Evolutionary conservation across 2,797 vertebrate genomes (phyloP).

Genomic region (Podarcis siculus): DNA sequence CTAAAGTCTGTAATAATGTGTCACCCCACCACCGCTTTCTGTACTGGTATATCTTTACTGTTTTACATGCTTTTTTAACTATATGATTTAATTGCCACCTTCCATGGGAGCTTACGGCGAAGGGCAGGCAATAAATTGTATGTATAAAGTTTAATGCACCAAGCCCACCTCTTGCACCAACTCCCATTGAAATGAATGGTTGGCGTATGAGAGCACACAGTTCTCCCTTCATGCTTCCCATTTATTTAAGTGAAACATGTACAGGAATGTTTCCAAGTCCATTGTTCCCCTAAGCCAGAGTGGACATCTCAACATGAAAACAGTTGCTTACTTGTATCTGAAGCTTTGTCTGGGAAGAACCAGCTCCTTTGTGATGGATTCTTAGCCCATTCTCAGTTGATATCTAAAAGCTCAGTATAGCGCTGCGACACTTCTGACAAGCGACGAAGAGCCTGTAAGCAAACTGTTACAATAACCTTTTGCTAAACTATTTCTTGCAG

Average conservation of each 20-base stretch:
- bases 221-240: not conserved
- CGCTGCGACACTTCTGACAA: not conserved
- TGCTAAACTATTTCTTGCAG: constrained; percentile 79
- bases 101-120: no score
- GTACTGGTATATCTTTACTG: no score
- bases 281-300: not conserved
- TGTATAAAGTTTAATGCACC: not conserved
- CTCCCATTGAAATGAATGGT: not conserved
- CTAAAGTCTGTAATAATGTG: not conserved
- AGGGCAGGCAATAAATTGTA: no score
- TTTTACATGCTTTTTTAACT: no score
- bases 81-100: no score
- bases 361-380: not conserved
- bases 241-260: not conserved
- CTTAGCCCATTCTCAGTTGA: not conserved
- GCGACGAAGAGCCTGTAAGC: not conserved
- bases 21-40: not conserved
- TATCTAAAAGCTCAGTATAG: not conserved
- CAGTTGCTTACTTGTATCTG: not conserved
- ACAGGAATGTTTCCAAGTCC: not conserved
- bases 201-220: not conserved
- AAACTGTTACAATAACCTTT: constrained; percentile 59
- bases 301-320: not conserved
- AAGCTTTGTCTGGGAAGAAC: rapidly evolving
- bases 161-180: no score